These are phyloP conservation scores for Drosophila mulleri DNA, from an alignment of 2,888 invertebrate genomes.

Conservation along the genomic window DNA sequence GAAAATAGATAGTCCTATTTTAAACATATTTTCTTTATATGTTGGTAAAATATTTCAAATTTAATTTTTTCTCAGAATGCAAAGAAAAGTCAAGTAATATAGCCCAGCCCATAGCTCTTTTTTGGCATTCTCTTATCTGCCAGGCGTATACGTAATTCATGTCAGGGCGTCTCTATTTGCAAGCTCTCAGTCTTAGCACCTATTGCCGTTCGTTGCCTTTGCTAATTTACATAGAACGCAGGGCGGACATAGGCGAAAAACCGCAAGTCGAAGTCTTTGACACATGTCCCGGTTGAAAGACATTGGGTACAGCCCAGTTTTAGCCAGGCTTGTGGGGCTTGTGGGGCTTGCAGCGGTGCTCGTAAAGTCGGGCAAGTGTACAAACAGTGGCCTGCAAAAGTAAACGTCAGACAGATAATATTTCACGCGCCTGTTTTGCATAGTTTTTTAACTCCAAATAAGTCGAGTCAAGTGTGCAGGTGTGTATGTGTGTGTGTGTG, in stretches of 20 bases:
- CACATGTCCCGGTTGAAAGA: constrained; percentile 69
- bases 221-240: constrained; percentile 66
- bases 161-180: constrained; percentile 17
- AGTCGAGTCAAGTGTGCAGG: constrained; percentile 9
- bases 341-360: constrained; percentile 18
- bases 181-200: constrained; percentile 29
- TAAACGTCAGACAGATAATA: constrained; percentile 77
- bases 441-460: constrained; percentile 55
- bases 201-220: constrained; percentile 57
- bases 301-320: constrained; percentile 39
- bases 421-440: constrained; percentile 78
- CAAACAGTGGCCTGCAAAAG: constrained; percentile 44
- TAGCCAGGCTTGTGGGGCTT: constrained; percentile 20
- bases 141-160: constrained; percentile 39
- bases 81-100: too few species aligned
- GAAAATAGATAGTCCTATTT: too few species aligned
- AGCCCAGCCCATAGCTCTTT: not conserved
- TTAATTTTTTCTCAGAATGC: too few species aligned
- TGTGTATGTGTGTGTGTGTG: constrained; percentile 16
- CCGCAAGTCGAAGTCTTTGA: constrained; percentile 66
- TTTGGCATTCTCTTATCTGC: constrained; percentile 2
- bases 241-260: constrained; percentile 34
- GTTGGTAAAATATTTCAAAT: too few species aligned
- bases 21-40: too few species aligned
- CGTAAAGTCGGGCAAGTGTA: constrained; percentile 34